Evolutionary conservation across 2,113 vertebrate genomes (phyloP).

Genomic region (Oncorhynchus tshawytscha): DNA sequence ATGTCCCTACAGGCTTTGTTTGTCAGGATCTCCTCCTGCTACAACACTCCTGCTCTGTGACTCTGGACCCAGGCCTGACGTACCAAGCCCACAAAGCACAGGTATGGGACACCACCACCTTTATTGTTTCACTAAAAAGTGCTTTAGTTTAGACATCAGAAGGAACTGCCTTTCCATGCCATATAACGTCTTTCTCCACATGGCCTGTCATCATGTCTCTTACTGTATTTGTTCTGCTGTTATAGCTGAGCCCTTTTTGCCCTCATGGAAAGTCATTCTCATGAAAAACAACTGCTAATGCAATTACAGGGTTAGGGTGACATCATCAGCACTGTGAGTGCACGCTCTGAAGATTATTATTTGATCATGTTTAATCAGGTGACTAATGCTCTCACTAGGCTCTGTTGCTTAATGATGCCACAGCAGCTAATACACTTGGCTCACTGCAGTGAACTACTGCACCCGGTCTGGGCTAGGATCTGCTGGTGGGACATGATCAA

Average conservation of each 20-base stretch:
- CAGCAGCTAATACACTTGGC: conserved; percentile 56
- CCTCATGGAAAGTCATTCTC: conserved; percentile 64
- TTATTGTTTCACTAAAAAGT: too few relatives aligned
- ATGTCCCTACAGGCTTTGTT: conserved; percentile 79
- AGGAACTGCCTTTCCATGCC: not conserved
- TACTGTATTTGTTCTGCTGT: conserved; percentile 39
- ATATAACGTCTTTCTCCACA: not conserved
- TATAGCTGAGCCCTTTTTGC: conserved; percentile 45
- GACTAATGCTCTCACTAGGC: conserved; percentile 58
- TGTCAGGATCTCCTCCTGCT: conserved; percentile 86
- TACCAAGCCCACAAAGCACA: conserved; percentile 76
- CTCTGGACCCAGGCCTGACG: conserved; percentile 72
- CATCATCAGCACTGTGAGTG: conserved; percentile 52
- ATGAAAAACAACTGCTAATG: conserved; percentile 67
- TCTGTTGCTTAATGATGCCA: conserved; percentile 61
- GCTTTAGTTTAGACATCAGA: not conserved
- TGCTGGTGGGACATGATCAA: conserved; percentile 46
- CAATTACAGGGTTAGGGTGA: conserved; percentile 57
- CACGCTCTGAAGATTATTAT: conserved; percentile 58
- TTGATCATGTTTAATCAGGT: conserved; percentile 66
- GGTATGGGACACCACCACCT: conserved; percentile 67
- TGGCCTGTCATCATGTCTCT: conserved; percentile 29
- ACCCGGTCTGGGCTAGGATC: conserved; percentile 44
- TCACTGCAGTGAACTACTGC: conserved; percentile 48
- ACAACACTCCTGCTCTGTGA: conserved; percentile 63